Base-by-base conservation (phyloP, 2,797 vertebrate genomes). In the Lindbergichthys nudifrons region DNA sequence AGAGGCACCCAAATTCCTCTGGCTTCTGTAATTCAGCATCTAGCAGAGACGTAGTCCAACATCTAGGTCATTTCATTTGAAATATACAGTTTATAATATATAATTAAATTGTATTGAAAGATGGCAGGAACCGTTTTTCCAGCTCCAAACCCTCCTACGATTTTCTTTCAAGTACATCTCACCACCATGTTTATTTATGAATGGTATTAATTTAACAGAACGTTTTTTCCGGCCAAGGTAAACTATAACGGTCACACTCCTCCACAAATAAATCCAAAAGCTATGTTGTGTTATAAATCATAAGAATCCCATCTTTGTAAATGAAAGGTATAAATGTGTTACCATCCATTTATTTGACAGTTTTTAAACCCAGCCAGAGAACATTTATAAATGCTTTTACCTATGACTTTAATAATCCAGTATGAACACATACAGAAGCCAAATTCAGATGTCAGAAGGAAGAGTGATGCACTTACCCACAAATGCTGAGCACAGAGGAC, bases 101-200 rank as follows among this genome's bases (percentile, higher is more conserved):
- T 14, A 63, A 58, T 42, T 11, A 23, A 66, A 52, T 16, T 48
- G 53, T 23, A 16, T 57, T 58, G 14, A 65, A 18, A 66, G 2
- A 32, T 47, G 4, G 18, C 32, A 36, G 43, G 56, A 36, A 23
- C 19, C 45, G 19, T 19, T 47, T 73, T 65, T 51, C 12, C 45
- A 57, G 61, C 8, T 39, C 48, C 14, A 41, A 59, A 41, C 23
- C 69, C 48, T 8, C 43, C 19, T 3, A 30, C 53, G 15, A 66
- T 64, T 62, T 42, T 68, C 64, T 70, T 51, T 79, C 6, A 71
- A 52, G 21, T 39, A 73, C 47, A 75, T 61, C 68, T 68, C 45
- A 80, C 52, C 60, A 60, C 11, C 21, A 21, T 75, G 45, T 81
- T 71, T 69, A 60, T 79, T 65, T 50, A 39, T 66, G 19, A 66